Evolutionary conservation across 2,113 vertebrate genomes (phyloP).

Genomic region (Podocnemis expansa): DNA sequence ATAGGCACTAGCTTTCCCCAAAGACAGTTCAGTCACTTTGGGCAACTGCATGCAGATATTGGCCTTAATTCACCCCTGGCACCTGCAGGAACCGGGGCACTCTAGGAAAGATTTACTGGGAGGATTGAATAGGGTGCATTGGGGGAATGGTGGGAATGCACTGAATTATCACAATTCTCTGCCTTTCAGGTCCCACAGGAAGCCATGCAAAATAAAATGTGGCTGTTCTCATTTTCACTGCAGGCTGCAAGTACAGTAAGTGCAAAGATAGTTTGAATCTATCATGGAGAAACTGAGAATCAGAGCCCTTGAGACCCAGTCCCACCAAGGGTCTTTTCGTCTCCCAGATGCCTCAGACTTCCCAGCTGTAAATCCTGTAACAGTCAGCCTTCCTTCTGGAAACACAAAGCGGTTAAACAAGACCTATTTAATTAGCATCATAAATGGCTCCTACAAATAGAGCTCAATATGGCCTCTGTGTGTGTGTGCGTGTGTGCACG

Average conservation of each 20-base stretch:
- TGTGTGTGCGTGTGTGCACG: background rate
- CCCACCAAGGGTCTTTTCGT: background rate
- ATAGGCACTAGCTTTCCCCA: background rate
- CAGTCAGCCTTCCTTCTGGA: background rate
- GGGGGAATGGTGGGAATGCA: background rate
- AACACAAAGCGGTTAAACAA: background rate
- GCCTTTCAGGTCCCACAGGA: background rate
- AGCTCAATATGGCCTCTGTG: background rate
- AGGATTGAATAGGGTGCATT: background rate
- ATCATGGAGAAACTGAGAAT: background rate
- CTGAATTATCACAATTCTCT: background rate
- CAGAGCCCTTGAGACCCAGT: accelerated
- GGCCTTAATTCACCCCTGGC: background rate
- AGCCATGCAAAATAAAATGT: background rate
- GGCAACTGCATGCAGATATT: slow-evolving; percentile 1
- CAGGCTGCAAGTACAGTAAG: background rate
- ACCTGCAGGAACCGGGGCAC: background rate
- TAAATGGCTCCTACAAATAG: background rate
- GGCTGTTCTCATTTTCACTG: background rate
- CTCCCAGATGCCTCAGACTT: background rate
- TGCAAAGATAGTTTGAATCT: background rate
- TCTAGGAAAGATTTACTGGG: background rate
- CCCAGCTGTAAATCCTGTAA: background rate
- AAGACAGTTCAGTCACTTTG: background rate
- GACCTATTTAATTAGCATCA: background rate